Evolutionary conservation across 2,113 vertebrate genomes (phyloP).

Genomic region (Chrysemys picta): DNA sequence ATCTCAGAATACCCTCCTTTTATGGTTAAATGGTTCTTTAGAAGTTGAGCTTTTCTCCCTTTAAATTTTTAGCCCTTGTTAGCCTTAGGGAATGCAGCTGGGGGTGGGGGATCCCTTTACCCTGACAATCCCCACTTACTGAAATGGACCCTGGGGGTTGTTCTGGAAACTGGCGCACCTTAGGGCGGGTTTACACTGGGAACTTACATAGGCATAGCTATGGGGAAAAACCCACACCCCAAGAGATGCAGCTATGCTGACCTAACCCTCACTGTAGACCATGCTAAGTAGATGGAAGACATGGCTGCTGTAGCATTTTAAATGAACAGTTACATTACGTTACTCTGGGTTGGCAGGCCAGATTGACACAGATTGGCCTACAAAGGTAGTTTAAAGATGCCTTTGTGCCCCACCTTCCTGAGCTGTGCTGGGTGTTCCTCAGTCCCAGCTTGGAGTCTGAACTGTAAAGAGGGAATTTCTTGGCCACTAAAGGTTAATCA

Average conservation of each 20-base stretch:
- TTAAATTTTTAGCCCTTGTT: not conserved
- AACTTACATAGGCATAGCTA: not conserved
- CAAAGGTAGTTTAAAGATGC: not conserved
- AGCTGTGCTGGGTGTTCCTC: not conserved
- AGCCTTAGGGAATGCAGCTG: fast-evolving
- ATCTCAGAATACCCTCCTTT: not conserved
- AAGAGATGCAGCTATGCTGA: not conserved
- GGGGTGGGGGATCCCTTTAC: not conserved
- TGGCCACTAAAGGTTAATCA: not conserved
- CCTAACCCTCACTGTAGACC: not conserved
- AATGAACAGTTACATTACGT: not conserved
- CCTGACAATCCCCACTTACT: not conserved
- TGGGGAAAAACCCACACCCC: not conserved
- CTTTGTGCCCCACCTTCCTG: not conserved
- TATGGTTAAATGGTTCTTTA: too few relatives aligned
- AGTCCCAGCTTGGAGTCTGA: not conserved
- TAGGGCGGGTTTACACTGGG: not conserved
- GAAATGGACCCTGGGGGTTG: not conserved
- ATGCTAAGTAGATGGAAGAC: not conserved
- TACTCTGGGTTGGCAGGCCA: not conserved
- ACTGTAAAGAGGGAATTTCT: not conserved
- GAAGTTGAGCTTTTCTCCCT: fast-evolving
- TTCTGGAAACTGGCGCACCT: not conserved
- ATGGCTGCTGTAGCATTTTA: not conserved
- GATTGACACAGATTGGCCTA: not conserved